Percentiles rank a stretch among this genome's conserved stretches.
Evolutionary conservation across 1,140 invertebrate species (phyloP).

Genomic region (Bombus cullumanus): DNA sequence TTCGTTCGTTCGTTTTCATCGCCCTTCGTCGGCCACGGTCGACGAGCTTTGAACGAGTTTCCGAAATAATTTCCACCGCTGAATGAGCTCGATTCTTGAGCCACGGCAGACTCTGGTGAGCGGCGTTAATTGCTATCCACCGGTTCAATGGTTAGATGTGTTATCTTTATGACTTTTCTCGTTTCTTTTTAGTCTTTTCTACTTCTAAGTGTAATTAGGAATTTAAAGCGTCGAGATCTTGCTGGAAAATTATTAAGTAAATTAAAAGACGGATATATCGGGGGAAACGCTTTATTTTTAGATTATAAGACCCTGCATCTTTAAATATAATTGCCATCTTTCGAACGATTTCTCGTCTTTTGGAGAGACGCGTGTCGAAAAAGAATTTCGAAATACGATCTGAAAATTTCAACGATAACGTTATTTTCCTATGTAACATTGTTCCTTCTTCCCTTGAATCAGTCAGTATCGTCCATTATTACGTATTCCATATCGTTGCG

Average conservation of each 20-base stretch:
- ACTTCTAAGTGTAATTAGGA: too few species aligned
- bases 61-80: slow-evolving; percentile 12
- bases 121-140: not conserved
- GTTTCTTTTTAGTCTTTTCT: too few species aligned
- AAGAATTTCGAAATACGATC: too few species aligned
- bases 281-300: too few species aligned
- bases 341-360: too few species aligned
- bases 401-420: too few species aligned
- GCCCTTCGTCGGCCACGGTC: not conserved
- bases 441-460: not conserved
- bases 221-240: too few species aligned
- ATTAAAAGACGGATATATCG: too few species aligned
- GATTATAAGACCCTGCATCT: too few species aligned
- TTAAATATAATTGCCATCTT: too few species aligned
- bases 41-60: slow-evolving; percentile 24
- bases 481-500: not conserved
- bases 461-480: not conserved
- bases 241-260: too few species aligned
- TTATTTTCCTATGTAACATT: not conserved
- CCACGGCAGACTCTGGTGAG: not conserved
- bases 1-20: not conserved
- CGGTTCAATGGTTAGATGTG: not conserved
- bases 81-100: slow-evolving; percentile 4
- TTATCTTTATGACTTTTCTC: not conserved
- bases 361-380: too few species aligned